Evolutionary conservation across 2,888 invertebrate species (phyloP).

Genomic region (Drosophila nigritarsus): DNA sequence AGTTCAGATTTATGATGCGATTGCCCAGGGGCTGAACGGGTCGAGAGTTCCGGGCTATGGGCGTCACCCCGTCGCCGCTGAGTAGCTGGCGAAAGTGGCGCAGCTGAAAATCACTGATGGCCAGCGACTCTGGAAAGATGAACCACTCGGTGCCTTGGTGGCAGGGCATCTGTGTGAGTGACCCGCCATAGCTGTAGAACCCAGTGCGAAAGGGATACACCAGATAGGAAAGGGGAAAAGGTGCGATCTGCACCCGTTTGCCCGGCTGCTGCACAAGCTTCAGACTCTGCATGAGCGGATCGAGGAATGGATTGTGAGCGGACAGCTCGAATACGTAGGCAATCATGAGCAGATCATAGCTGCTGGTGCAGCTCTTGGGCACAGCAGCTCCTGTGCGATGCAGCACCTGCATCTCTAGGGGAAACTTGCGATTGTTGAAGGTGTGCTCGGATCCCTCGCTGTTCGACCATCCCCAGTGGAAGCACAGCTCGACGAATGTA

Average conservation of each 20-base stretch:
- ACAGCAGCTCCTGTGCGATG: conserved; percentile 76
- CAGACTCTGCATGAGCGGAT: conserved; percentile 86
- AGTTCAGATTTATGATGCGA: conserved; percentile 77
- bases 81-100: conserved; percentile 83
- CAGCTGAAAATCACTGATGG: conserved; percentile 86
- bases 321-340: conserved; percentile 86
- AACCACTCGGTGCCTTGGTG: conserved; percentile 88
- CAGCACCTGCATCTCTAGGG: conserved; percentile 87
- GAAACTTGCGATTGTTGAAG: conserved; percentile 86
- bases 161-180: conserved; percentile 87
- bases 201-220: conserved; percentile 86
- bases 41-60: conserved; percentile 83
- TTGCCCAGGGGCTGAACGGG: conserved; percentile 82
- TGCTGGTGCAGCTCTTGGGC: conserved; percentile 65
- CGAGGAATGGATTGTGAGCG: conserved; percentile 87
- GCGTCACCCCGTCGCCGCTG: conserved; percentile 72
- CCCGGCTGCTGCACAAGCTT: conserved; percentile 85
- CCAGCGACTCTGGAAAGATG: conserved; percentile 86
- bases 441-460: conserved; percentile 88
- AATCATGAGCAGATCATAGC: conserved; percentile 85
- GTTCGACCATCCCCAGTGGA: conserved; percentile 87
- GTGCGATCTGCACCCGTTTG: conserved; percentile 84
- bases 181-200: conserved; percentile 87
- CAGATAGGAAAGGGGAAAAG: conserved; percentile 87
- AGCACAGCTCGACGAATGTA: conserved; percentile 86